A percentile compares a stretch with the other conserved stretches of the same genome.
phyloP scores from a whole-genome alignment of 2,797 vertebrate species.

The Diplodus sargus region DNA sequence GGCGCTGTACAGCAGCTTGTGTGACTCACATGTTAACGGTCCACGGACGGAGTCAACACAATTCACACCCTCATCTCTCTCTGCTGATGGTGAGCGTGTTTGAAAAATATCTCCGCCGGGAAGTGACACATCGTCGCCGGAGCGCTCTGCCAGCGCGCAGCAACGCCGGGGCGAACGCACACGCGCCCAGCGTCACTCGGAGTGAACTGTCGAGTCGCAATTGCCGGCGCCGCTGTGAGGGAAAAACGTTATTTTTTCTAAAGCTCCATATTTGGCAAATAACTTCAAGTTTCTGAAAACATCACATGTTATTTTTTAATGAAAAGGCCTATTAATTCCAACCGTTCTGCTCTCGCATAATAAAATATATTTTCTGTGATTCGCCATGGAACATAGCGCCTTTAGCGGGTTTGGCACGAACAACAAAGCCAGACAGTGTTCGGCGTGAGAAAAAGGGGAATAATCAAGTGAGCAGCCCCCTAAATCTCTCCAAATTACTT shows the following conservation, averaged over 20 bases:
- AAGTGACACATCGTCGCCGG: slow-evolving; percentile 35
- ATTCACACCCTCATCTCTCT: slow-evolving; percentile 51
- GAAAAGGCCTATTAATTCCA: neutral
- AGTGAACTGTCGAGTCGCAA: neutral
- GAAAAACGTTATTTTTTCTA: no score
- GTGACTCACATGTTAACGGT: slow-evolving; percentile 68
- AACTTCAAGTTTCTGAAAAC: neutral
- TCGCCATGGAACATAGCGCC: neutral
- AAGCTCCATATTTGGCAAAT: neutral
- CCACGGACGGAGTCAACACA: slow-evolving; percentile 34
- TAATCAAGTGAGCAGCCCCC: neutral
- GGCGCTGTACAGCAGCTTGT: slow-evolving; percentile 45
- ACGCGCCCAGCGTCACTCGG: neutral
- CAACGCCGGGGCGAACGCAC: neutral
- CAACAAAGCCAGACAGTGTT: slow-evolving; percentile 23
- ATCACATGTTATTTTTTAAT: neutral
- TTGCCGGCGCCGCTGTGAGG: neutral
- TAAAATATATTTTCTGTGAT: neutral
- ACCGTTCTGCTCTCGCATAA: neutral
- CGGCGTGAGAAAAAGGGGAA: neutral
- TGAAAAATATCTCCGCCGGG: slow-evolving; percentile 43
- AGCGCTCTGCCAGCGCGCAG: neutral
- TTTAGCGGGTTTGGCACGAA: neutral
- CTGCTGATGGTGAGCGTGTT: slow-evolving; percentile 49
- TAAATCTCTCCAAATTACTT: neutral